A percentile compares a stretch with the other conserved stretches of the same genome.
Evolutionary conservation across 2,797 vertebrate genomes (phyloP).

Genomic region (Trachops cirrhosus): DNA sequence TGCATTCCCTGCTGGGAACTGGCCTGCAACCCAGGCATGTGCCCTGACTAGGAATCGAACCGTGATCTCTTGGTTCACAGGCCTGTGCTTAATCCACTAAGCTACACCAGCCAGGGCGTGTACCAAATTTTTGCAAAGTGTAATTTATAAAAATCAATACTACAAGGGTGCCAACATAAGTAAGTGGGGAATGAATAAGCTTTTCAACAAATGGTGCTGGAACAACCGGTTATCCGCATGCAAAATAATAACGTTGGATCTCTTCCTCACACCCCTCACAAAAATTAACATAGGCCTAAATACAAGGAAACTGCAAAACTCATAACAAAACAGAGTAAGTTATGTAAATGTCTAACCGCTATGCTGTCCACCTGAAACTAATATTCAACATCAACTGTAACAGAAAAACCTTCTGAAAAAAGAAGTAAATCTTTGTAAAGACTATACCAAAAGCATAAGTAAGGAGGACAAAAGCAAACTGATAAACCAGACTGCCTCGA

Average conservation of each 20-base stretch:
- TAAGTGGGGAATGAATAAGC: neutral
- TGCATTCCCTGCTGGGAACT: too few relatives aligned
- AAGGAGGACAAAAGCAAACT: neutral
- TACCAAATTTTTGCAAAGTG: neutral
- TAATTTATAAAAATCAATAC: slow-evolving; percentile 7
- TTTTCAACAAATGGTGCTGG: slow-evolving; percentile 2
- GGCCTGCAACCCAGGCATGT: too few relatives aligned
- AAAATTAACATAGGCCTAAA: neutral
- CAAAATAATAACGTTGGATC: neutral
- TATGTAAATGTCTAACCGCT: neutral
- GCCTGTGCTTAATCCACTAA: too few relatives aligned
- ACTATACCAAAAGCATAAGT: neutral
- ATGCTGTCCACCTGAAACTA: neutral
- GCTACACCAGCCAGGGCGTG: too few relatives aligned
- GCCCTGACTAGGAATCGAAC: too few relatives aligned
- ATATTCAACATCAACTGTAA: neutral
- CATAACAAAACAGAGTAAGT: neutral
- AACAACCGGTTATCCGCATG: neutral
- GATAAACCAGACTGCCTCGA: neutral
- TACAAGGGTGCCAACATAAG: neutral
- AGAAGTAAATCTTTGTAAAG: neutral
- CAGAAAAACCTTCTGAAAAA: neutral
- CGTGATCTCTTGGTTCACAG: too few relatives aligned
- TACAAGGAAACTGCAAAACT: neutral
- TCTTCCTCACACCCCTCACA: neutral